phyloP scores from a whole-genome alignment of 2,888 invertebrate species.

The Apodemia duryi region DNA sequence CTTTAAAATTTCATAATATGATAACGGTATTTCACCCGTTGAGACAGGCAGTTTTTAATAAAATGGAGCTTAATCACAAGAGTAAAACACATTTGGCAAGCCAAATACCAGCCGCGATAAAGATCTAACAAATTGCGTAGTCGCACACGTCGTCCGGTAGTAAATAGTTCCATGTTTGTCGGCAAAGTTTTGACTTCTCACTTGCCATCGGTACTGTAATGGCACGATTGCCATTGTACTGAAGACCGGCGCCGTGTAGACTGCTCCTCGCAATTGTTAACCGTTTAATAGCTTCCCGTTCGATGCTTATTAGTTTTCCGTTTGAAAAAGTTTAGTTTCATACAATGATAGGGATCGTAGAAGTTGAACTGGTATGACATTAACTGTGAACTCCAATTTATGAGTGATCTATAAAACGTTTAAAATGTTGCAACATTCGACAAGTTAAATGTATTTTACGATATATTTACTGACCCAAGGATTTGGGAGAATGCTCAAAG shows the following conservation, averaged over 20 bases:
- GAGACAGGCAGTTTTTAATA: background rate
- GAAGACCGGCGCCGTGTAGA: constrained; percentile 38
- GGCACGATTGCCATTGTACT: constrained; percentile 46
- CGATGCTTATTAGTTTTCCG: constrained; percentile 28
- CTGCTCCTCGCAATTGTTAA: constrained; percentile 57
- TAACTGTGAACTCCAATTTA: constrained; percentile 16
- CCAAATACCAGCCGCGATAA: constrained; percentile 47
- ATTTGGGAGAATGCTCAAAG: background rate
- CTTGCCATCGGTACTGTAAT: constrained; percentile 62
- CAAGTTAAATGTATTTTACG: background rate
- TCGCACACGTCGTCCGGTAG: constrained; percentile 67
- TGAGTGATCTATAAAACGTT: constrained; percentile 8
- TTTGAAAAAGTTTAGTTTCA: constrained; percentile 23
- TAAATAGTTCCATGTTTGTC: constrained; percentile 68
- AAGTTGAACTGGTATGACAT: constrained; percentile 17
- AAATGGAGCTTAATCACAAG: background rate
- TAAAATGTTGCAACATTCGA: background rate
- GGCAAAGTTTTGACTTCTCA: constrained; percentile 68
- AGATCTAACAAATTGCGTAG: constrained; percentile 73
- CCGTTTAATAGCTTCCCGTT: constrained; percentile 63
- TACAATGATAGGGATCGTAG: constrained; percentile 11
- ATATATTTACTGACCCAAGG: background rate
- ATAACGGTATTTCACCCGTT: no score
- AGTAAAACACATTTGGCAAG: constrained; percentile 27
- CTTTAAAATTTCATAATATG: no score